Evolutionary conservation across 2,113 vertebrate genomes (phyloP).

Genomic region (Tychaedon coryphoeus): DNA sequence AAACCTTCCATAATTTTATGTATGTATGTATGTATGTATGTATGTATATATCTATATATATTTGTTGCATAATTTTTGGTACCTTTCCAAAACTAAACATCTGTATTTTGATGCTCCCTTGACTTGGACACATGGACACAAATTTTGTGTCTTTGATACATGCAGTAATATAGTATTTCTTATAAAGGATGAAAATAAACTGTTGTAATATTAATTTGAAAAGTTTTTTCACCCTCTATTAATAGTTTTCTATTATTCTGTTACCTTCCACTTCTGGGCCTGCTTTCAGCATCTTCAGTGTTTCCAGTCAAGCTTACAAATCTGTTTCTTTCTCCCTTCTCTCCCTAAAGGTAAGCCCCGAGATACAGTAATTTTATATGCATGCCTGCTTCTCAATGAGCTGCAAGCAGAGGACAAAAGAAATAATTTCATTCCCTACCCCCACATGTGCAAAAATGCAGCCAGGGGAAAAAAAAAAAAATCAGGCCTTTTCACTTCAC

Average conservation of each 20-base stretch:
- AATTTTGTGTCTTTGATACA: background rate
- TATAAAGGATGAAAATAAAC: background rate
- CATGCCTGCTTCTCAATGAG: slow-evolving; percentile 71
- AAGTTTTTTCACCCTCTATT: background rate
- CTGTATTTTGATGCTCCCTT: background rate
- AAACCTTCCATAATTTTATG: background rate
- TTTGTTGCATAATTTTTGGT: background rate
- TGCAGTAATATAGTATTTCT: background rate
- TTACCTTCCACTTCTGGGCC: background rate
- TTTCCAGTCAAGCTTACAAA: slow-evolving; percentile 25
- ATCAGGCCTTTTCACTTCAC: slow-evolving; percentile 64
- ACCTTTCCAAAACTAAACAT: background rate
- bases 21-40: too few species aligned
- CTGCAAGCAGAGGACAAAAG: slow-evolving; percentile 62
- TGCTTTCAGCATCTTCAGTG: background rate
- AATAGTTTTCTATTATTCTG: background rate
- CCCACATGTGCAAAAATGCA: slow-evolving; percentile 58
- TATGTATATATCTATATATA: too few species aligned
- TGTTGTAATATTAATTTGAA: background rate
- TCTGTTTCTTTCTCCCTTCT: background rate
- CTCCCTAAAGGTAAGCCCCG: slow-evolving; percentile 51
- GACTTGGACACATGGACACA: rapidly evolving
- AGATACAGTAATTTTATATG: slow-evolving; percentile 66
- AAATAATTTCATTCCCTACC: slow-evolving; percentile 63
- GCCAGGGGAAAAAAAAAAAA: background rate